Evolutionary conservation across 2,797 vertebrate genomes (phyloP).

Genomic region (Malurus leucopterus): DNA sequence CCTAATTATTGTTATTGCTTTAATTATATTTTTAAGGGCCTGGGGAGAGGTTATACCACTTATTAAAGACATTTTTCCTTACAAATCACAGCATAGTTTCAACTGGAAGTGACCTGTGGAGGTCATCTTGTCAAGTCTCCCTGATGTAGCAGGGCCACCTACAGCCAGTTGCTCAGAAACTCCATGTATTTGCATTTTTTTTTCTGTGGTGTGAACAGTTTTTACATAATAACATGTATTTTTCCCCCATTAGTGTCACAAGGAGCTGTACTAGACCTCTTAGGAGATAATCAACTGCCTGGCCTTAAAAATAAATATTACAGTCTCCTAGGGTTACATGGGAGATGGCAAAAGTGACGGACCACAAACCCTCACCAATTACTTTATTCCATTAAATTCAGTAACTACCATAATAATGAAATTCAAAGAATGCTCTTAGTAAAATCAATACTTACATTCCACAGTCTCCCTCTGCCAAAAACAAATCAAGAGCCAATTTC

Average conservation of each 20-base stretch:
- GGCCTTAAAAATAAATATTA: background rate
- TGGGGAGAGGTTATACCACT: rapidly evolving
- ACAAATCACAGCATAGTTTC: background rate
- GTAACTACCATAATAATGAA: background rate
- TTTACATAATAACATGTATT: background rate
- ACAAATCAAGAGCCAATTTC: background rate
- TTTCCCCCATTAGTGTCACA: background rate
- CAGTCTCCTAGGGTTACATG: background rate
- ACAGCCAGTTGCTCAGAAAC: background rate
- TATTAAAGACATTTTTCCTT: background rate
- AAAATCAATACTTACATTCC: background rate
- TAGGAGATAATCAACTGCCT: background rate
- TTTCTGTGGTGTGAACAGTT: background rate
- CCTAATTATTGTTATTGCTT: background rate
- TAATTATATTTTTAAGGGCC: background rate
- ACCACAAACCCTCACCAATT: background rate
- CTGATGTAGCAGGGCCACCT: background rate
- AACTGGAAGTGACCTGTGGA: background rate
- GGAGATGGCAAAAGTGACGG: background rate
- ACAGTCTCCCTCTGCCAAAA: background rate
- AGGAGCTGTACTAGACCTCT: background rate
- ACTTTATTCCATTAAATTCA: background rate
- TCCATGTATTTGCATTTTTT: background rate
- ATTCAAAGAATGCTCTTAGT: background rate
- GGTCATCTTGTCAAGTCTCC: background rate